Conservation (phyloP, 1,140 invertebrate species). For the Neodiprion fabricii region DNA sequence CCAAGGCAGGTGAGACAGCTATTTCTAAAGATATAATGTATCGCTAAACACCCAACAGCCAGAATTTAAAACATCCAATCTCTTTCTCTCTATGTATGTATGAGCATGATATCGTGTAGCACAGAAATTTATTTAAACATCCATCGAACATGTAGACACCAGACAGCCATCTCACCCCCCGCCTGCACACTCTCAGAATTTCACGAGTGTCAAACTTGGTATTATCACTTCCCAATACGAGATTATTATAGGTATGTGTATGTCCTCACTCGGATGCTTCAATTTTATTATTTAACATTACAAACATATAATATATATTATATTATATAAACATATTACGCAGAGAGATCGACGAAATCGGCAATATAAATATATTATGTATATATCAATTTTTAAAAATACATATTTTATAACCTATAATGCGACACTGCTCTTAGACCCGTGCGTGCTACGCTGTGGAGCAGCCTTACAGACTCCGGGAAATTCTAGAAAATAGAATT, state of each 20-base stretch:
- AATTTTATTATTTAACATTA: neutral
- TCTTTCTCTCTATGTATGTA: neutral
- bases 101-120: neutral
- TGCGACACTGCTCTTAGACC: neutral
- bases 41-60: conserved; percentile 40
- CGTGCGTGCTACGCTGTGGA: conserved; percentile 43
- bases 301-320: neutral
- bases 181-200: conserved; percentile 35
- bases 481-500: conserved; percentile 55
- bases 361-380: no score
- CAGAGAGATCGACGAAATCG: no score
- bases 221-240: neutral
- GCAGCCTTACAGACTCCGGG: conserved; percentile 56
- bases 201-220: neutral
- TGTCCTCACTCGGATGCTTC: no score
- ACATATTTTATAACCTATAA: neutral
- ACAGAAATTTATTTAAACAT: neutral
- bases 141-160: conserved; percentile 19
- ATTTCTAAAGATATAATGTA: conserved; percentile 33
- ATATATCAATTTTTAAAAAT: neutral
- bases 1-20: conserved; percentile 43
- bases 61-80: neutral
- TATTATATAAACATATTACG: no score
- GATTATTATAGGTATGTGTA: no score
- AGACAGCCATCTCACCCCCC: conserved; percentile 51